Evolutionary conservation across 2,113 vertebrate species (phyloP).

Genomic region (Anoura caudifer): DNA sequence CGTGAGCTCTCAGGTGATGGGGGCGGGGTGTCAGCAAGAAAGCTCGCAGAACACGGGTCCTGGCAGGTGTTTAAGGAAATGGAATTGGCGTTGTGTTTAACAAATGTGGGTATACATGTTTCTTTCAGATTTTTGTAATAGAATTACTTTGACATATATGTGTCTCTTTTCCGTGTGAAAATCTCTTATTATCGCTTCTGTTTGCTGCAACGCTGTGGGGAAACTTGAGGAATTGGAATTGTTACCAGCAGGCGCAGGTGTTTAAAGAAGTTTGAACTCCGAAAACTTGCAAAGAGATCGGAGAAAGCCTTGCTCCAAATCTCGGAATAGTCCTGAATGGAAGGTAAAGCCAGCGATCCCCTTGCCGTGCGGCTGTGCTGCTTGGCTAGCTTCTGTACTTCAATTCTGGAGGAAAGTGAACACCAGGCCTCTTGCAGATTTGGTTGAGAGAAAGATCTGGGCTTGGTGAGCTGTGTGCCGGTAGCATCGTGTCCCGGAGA

Average conservation of each 20-base stretch:
- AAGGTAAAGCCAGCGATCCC: not conserved
- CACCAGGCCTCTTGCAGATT: not conserved
- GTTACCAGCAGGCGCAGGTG: not conserved
- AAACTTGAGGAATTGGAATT: conserved; percentile 30
- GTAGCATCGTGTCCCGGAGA: not conserved
- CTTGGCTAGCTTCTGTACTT: not conserved
- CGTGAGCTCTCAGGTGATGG: conserved; percentile 77
- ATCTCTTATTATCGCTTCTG: conserved; percentile 65
- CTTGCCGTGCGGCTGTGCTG: not conserved
- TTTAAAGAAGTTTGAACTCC: conserved; percentile 44
- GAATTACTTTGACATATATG: conserved; percentile 73
- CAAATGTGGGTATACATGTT: conserved; percentile 30
- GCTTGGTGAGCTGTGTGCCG: not conserved
- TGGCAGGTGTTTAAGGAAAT: conserved; percentile 80
- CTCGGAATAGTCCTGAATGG: not conserved
- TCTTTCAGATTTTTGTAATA: conserved; percentile 72
- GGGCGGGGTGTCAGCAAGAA: conserved; percentile 79
- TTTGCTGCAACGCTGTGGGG: not conserved
- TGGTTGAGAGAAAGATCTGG: not conserved
- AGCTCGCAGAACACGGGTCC: conserved; percentile 75
- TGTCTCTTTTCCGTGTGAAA: conserved; percentile 30
- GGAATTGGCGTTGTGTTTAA: conserved; percentile 75
- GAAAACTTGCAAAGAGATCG: not conserved
- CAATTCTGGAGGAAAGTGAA: not conserved
- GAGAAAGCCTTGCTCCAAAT: conserved; percentile 15